A percentile compares a stretch with the other conserved stretches of the same genome.
phyloP scores from a whole-genome alignment of 1,140 invertebrate species.

The Leptinotarsa texana region DNA sequence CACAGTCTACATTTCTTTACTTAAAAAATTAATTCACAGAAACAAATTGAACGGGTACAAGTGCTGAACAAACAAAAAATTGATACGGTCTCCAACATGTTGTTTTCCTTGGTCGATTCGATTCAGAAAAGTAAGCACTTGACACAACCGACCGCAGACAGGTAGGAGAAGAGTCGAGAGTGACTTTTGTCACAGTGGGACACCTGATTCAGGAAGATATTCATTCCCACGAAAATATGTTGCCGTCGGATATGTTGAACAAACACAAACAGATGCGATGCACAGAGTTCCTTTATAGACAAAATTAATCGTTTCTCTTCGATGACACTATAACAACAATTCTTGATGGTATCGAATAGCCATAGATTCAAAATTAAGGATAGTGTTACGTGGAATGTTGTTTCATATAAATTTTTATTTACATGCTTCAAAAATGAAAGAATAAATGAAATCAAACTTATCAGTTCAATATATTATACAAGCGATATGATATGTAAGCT shows the following conservation, averaged over 20 bases:
- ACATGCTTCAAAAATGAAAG: no score
- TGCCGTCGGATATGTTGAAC: not conserved
- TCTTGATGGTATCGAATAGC: no score
- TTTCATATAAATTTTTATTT: no score
- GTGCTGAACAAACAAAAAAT: slow-evolving; percentile 12
- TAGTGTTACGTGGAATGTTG: no score
- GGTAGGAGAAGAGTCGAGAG: slow-evolving; percentile 19
- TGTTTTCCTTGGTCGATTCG: slow-evolving; percentile 10
- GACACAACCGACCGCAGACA: slow-evolving; percentile 18
- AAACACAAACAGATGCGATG: slow-evolving; percentile 18
- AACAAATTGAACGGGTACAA: slow-evolving; percentile 1
- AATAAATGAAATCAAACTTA: no score
- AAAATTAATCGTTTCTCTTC: slow-evolving; percentile 5
- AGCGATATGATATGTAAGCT: no score
- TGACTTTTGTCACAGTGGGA: slow-evolving; percentile 25
- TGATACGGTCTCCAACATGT: slow-evolving; percentile 11
- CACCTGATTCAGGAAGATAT: slow-evolving; percentile 25
- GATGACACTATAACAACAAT: not conserved
- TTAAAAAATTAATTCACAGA: slow-evolving; percentile 2
- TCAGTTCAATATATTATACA: no score
- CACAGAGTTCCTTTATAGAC: not conserved
- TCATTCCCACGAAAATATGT: slow-evolving; percentile 33
- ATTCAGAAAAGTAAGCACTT: slow-evolving; percentile 29
- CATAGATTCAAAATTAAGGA: no score
- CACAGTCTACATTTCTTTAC: not conserved